Evolutionary conservation across 2,797 vertebrate genomes (phyloP).

Genomic region (Falco columbarius): DNA sequence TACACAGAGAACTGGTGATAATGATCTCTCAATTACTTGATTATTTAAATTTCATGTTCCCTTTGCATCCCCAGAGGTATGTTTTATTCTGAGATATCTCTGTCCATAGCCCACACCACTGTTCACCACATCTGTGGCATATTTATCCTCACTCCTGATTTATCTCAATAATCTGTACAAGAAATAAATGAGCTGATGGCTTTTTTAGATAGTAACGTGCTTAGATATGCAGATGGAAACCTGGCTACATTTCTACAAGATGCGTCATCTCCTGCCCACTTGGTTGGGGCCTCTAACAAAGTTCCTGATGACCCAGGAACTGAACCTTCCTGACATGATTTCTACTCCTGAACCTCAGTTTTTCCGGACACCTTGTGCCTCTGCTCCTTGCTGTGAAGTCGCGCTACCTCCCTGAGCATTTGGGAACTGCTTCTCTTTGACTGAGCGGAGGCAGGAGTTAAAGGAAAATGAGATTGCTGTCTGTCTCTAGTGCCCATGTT

Average conservation of each 20-base stretch:
- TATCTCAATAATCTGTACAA: neutral
- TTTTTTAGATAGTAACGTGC: neutral
- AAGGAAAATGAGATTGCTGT: neutral
- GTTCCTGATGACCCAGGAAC: neutral
- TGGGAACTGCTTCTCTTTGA: neutral
- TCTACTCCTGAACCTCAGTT: neutral
- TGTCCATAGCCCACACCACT: accelerated
- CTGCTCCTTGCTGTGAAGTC: neutral
- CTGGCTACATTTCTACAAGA: accelerated
- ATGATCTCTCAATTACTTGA: neutral
- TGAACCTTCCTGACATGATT: neutral
- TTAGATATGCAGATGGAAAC: neutral
- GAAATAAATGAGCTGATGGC: neutral
- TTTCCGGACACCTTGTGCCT: neutral
- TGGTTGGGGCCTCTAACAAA: neutral
- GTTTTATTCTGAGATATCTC: neutral
- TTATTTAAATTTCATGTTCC: neutral
- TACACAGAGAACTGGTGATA: neutral
- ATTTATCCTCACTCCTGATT: neutral
- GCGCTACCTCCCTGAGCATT: accelerated
- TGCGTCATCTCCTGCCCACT: neutral
- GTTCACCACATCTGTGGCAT: neutral
- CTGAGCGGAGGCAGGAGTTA: neutral
- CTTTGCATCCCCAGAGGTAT: neutral
- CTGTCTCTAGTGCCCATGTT: neutral